These are phyloP conservation scores for Agelas oroides DNA, from an alignment of 37 sponge, comb jelly and placozoan species.

Conservation along the genomic window DNA sequence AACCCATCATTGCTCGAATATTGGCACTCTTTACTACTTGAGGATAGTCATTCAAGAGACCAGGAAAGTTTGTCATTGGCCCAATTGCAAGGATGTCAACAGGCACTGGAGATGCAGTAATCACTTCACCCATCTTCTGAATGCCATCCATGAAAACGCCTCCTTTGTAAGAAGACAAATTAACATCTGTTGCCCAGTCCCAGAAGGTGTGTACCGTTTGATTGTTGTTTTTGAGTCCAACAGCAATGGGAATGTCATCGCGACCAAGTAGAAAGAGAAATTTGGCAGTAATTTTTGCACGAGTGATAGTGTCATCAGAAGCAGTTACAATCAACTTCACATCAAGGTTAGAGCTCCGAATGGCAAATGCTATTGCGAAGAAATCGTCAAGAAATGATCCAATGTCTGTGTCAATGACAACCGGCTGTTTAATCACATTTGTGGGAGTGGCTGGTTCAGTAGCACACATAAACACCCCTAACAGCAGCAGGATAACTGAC, in stretches of 20 bases:
- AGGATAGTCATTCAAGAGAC: slow-evolving; percentile 58
- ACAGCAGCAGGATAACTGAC: too few species aligned
- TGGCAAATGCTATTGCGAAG: slow-evolving; percentile 68
- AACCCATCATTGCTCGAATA: slow-evolving; percentile 53
- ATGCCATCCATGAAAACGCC: too few species aligned
- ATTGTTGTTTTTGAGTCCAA: slow-evolving; percentile 54
- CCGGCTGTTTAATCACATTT: too few species aligned
- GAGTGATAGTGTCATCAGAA: slow-evolving; percentile 67
- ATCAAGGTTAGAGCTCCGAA: slow-evolving; percentile 51
- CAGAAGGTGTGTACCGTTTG: slow-evolving; percentile 32
- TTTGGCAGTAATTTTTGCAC: slow-evolving; percentile 70
- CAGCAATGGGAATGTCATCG: slow-evolving; percentile 78
- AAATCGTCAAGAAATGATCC: slow-evolving; percentile 75
- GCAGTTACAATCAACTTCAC: slow-evolving; percentile 72
- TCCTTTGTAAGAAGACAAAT: slow-evolving; percentile 63
- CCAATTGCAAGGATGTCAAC: slow-evolving; percentile 76
- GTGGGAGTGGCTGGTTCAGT: not conserved
- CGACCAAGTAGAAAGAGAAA: slow-evolving; percentile 50
- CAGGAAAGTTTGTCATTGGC: slow-evolving; percentile 76
- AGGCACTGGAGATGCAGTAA: not conserved
- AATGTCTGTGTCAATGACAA: slow-evolving; percentile 87
- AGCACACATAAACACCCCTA: not conserved
- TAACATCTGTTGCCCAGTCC: slow-evolving; percentile 53
- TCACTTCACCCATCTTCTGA: slow-evolving; percentile 67
- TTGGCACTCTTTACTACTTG: slow-evolving; percentile 50